Evolutionary conservation across 1,140 invertebrate genomes (phyloP).

Genomic region (Heliconius himera): DNA sequence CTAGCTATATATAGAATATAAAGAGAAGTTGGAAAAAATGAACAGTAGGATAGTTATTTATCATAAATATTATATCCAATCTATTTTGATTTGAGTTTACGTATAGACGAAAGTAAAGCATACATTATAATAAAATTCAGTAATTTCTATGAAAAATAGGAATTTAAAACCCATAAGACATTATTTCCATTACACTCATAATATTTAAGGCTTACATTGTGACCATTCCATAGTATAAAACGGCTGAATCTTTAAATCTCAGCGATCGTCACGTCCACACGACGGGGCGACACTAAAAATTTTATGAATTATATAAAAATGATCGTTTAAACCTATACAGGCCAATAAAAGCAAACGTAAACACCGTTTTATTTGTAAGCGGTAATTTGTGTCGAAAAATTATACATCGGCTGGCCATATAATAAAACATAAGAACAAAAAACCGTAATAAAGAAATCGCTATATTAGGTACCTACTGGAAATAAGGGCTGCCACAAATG

Average conservation of each 20-base stretch:
- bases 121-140: background rate
- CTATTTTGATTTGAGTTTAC: too few species aligned
- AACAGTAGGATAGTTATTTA: too few species aligned
- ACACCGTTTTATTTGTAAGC: constrained; percentile 67
- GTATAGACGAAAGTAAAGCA: too few species aligned
- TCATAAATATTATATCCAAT: too few species aligned
- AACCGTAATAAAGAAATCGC: constrained; percentile 46
- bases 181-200: background rate
- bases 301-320: constrained; percentile 75
- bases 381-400: constrained; percentile 70
- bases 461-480: constrained; percentile 62
- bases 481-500: constrained; percentile 67
- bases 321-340: constrained; percentile 52
- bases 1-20: too few species aligned
- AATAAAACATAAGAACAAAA: constrained; percentile 70
- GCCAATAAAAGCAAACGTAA: constrained; percentile 59
- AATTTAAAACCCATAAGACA: background rate
- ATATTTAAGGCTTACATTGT: constrained; percentile 6
- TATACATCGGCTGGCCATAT: constrained; percentile 58
- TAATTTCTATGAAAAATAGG: background rate
- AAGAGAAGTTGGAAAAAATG: too few species aligned
- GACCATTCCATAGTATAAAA: constrained; percentile 21
- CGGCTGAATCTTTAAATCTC: constrained; percentile 41
- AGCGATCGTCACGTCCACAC: constrained; percentile 50
- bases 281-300: constrained; percentile 53